phyloP scores from a whole-genome alignment of 1,140 invertebrate genomes.

The Cherax destructor region DNA sequence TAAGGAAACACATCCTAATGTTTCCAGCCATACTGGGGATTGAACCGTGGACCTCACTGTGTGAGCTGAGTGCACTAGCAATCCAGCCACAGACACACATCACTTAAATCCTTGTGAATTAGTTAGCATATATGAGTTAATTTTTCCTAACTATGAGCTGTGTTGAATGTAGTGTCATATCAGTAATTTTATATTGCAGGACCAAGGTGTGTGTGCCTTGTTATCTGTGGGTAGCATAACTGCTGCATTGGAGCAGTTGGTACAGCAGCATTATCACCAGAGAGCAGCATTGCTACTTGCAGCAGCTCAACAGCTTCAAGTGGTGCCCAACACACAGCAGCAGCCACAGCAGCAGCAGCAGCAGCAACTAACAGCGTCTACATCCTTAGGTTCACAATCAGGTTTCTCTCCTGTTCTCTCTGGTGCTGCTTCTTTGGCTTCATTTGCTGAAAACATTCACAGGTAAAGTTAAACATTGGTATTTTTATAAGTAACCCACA shows the following conservation, averaged over 20 bases:
- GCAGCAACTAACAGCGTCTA: neutral
- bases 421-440: conserved; percentile 27
- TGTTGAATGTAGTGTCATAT: too few relatives aligned
- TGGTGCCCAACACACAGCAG: conserved; percentile 33
- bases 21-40: too few relatives aligned
- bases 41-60: too few relatives aligned
- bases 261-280: conserved; percentile 68
- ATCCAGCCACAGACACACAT: too few relatives aligned
- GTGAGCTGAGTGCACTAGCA: too few relatives aligned
- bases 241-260: conserved; percentile 60
- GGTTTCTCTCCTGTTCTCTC: conserved; percentile 32
- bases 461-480: conserved; percentile 6
- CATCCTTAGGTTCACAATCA: conserved; percentile 5
- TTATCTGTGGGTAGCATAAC: conserved; percentile 55
- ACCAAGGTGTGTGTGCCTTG: conserved; percentile 57
- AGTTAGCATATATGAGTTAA: too few relatives aligned
- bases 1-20: too few relatives aligned
- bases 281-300: conserved; percentile 63
- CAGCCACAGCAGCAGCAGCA: neutral
- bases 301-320: conserved; percentile 46
- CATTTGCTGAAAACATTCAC: conserved; percentile 64
- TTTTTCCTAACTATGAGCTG: too few relatives aligned
- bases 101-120: too few relatives aligned
- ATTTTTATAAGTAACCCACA: neutral
- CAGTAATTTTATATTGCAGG: conserved; percentile 25